These are phyloP conservation scores for Aulostomus chinensis DNA, from an alignment of 2,797 vertebrate genomes.

Conservation along the genomic window DNA sequence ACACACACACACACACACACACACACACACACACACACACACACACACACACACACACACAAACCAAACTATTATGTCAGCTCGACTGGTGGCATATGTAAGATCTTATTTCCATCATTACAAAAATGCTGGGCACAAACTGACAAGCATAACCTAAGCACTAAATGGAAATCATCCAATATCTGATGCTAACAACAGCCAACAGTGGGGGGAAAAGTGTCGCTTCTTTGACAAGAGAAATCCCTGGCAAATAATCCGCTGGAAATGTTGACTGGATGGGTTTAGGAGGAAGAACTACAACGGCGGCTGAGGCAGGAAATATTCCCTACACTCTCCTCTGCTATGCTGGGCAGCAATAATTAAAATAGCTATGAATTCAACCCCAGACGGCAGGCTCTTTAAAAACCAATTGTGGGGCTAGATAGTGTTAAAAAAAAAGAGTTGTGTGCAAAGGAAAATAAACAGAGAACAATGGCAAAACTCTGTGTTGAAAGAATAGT, in stretches of 20 bases:
- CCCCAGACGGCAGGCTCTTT: slow-evolving; percentile 64
- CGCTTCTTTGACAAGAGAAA: slow-evolving; percentile 77
- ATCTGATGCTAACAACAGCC: slow-evolving; percentile 84
- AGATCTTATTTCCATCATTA: slow-evolving; percentile 83
- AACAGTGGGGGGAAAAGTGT: slow-evolving; percentile 71
- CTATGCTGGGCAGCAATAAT: slow-evolving; percentile 62
- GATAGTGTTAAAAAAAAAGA: slow-evolving; percentile 61
- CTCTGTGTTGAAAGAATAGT: slow-evolving; percentile 83
- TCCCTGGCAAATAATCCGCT: slow-evolving; percentile 74
- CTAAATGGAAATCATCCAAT: slow-evolving; percentile 84
- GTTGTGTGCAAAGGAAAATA: slow-evolving; percentile 59
- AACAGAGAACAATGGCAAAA: slow-evolving; percentile 81
- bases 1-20: too few species aligned
- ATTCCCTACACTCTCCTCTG: slow-evolving; percentile 37
- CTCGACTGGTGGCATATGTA: slow-evolving; percentile 76
- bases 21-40: slow-evolving; percentile 2
- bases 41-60: slow-evolving; percentile 18
- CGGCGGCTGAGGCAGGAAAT: slow-evolving; percentile 39
- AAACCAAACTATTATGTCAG: slow-evolving; percentile 81
- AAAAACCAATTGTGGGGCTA: slow-evolving; percentile 61
- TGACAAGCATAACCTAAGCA: slow-evolving; percentile 84
- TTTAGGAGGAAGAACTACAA: slow-evolving; percentile 62
- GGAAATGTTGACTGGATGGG: slow-evolving; percentile 70
- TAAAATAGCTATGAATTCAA: slow-evolving; percentile 73
- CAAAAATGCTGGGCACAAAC: slow-evolving; percentile 80